These are phyloP conservation scores for Argyrosomus regius DNA, from an alignment of 2,797 vertebrate species.

Conservation along the genomic window DNA sequence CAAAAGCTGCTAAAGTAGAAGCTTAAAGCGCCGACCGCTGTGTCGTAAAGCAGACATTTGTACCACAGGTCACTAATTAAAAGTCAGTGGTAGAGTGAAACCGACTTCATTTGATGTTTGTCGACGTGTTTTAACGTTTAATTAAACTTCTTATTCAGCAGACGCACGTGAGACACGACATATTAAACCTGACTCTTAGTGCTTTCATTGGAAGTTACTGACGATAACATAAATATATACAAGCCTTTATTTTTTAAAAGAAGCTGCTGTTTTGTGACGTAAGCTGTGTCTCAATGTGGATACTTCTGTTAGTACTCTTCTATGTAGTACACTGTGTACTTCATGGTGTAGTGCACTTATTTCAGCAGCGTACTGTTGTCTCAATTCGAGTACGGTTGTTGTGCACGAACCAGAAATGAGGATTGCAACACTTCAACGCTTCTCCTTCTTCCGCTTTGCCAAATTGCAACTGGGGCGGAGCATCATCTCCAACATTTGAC, in stretches of 20 bases:
- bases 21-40: not conserved
- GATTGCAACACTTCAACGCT: too few species aligned
- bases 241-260: not conserved
- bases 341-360: too few species aligned
- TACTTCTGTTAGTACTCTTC: too few species aligned
- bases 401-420: too few species aligned
- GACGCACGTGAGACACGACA: not conserved
- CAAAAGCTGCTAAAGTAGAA: constrained; percentile 14
- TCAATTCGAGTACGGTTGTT: too few species aligned
- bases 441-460: too few species aligned
- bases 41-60: constrained; percentile 35
- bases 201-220: not conserved
- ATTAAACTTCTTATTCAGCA: not conserved
- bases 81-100: constrained; percentile 21
- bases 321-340: too few species aligned
- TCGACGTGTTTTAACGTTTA: not conserved
- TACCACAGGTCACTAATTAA: constrained; percentile 47
- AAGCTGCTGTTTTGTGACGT: not conserved
- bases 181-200: not conserved
- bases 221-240: not conserved
- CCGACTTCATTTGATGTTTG: constrained; percentile 21
- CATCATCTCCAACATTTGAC: too few species aligned
- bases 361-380: too few species aligned
- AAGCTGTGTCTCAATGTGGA: too few species aligned
- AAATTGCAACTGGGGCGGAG: too few species aligned